Evolutionary conservation across 1,140 invertebrate species (phyloP).

Genomic region (Drosophila jambulina): DNA sequence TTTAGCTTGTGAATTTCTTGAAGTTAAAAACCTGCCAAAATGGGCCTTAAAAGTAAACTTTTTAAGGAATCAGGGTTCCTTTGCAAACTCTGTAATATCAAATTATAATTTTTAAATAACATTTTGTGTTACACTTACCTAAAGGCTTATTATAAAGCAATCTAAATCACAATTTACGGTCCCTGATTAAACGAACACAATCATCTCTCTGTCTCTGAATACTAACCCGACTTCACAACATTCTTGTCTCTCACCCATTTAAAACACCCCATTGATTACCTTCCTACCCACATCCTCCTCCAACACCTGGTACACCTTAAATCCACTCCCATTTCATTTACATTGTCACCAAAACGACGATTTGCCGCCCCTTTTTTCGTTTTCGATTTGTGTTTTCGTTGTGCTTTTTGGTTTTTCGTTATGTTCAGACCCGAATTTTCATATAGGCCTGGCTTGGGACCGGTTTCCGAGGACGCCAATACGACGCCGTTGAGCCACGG

Average conservation of each 20-base stretch:
- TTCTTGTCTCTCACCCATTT: conserved; percentile 63
- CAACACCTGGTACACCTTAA: conserved; percentile 17
- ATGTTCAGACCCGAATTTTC: conserved; percentile 92
- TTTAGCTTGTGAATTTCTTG: neutral
- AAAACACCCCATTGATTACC: conserved; percentile 32
- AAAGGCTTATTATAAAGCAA: neutral
- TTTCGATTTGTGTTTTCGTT: conserved; percentile 53
- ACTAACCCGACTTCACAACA: conserved; percentile 57
- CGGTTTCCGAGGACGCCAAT: conserved; percentile 86
- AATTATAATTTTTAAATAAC: neutral
- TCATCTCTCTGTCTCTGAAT: conserved; percentile 41
- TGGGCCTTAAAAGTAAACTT: neutral
- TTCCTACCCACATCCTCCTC: neutral
- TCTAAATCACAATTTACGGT: conserved; percentile 9
- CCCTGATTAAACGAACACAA: conserved; percentile 9
- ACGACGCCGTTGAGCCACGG: conserved; percentile 85
- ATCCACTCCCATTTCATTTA: conserved; percentile 50
- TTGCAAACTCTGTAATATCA: neutral
- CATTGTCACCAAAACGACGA: conserved; percentile 36
- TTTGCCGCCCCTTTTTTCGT: conserved; percentile 79
- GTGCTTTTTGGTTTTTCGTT: conserved; percentile 63
- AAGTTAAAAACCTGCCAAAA: neutral
- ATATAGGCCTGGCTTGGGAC: conserved; percentile 91
- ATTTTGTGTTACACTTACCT: neutral
- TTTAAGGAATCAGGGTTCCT: neutral